These are phyloP conservation scores for Malacoctenus gilli DNA, from an alignment of 2,797 vertebrate genomes.

Conservation along the genomic window DNA sequence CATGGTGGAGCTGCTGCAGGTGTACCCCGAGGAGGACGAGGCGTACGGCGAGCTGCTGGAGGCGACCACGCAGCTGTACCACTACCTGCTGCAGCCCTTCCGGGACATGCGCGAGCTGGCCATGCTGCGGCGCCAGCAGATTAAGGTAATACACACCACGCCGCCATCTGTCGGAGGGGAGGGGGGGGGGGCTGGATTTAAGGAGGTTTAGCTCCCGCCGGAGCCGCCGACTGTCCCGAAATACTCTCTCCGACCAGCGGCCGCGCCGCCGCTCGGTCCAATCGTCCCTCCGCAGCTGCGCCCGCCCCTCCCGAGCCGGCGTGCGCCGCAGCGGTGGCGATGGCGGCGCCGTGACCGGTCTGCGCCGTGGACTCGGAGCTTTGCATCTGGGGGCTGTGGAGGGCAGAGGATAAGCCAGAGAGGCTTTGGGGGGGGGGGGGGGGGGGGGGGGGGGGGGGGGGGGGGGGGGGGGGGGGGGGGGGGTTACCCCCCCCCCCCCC, in stretches of 20 bases:
- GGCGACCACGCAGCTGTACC: slow-evolving; percentile 94
- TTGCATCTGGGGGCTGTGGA: slow-evolving; percentile 49
- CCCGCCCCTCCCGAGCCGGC: too few relatives aligned
- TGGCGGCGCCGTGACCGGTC: slow-evolving; percentile 27
- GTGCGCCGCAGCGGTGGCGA: slow-evolving; percentile 2
- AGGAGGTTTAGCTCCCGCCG: slow-evolving; percentile 41
- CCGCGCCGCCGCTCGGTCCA: too few relatives aligned
- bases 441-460: too few relatives aligned
- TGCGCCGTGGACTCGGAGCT: slow-evolving; percentile 39
- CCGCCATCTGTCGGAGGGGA: slow-evolving; percentile 65
- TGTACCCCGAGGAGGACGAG: slow-evolving; percentile 94
- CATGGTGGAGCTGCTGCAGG: slow-evolving; percentile 94
- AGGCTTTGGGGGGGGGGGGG: too few relatives aligned
- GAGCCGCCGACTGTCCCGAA: slow-evolving; percentile 25
- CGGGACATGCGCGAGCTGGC: slow-evolving; percentile 97
- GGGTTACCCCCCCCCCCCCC: too few relatives aligned
- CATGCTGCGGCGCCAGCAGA: slow-evolving; percentile 95
- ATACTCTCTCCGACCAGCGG: slow-evolving; percentile 24
- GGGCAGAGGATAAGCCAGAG: slow-evolving; percentile 71
- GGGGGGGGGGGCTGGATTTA: slow-evolving; percentile 55
- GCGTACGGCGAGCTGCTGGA: slow-evolving; percentile 90
- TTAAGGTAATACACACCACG: slow-evolving; percentile 86
- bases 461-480: too few relatives aligned
- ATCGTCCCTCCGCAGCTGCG: too few relatives aligned
- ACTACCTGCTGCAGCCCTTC: slow-evolving; percentile 97